These are phyloP conservation scores for Seladonia tumulorum DNA, from an alignment of 2,888 invertebrate genomes.

Conservation along the genomic window DNA sequence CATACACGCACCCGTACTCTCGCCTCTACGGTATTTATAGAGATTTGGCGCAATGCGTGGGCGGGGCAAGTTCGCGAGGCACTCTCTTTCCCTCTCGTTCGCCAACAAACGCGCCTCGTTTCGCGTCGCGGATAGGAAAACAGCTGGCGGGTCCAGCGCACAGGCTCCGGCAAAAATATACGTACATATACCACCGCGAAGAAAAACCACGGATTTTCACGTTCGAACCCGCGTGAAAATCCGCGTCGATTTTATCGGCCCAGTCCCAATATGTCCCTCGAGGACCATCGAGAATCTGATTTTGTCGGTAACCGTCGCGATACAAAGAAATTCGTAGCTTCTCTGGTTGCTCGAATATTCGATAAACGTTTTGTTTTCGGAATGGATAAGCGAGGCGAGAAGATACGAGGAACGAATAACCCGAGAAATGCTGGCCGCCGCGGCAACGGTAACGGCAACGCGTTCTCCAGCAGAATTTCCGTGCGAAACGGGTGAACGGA, in stretches of 20 bases:
- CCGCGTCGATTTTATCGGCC: background rate
- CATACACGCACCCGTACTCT: conserved; percentile 28
- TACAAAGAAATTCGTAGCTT: background rate
- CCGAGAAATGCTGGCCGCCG: background rate
- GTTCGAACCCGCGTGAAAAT: background rate
- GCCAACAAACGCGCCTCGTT: conserved; percentile 5
- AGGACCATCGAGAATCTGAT: background rate
- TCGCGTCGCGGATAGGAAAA: conserved; percentile 21
- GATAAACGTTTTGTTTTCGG: background rate
- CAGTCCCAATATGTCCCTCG: too few relatives aligned
- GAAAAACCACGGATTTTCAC: background rate
- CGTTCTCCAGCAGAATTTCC: background rate
- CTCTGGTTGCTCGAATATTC: background rate
- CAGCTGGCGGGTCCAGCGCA: background rate
- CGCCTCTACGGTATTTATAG: conserved; percentile 69
- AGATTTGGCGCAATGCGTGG: conserved; percentile 73
- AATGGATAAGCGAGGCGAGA: background rate
- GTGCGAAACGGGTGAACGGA: background rate
- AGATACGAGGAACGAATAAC: background rate
- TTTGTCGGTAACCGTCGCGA: background rate
- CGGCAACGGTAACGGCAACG: background rate
- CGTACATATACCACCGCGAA: background rate
- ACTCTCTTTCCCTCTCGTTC: conserved; percentile 54
- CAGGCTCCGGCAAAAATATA: conserved; percentile 44
- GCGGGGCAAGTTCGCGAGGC: conserved; percentile 68